Conservation (phyloP, 2,888 invertebrate genomes). For the Steinernema scapterisci region DNA sequence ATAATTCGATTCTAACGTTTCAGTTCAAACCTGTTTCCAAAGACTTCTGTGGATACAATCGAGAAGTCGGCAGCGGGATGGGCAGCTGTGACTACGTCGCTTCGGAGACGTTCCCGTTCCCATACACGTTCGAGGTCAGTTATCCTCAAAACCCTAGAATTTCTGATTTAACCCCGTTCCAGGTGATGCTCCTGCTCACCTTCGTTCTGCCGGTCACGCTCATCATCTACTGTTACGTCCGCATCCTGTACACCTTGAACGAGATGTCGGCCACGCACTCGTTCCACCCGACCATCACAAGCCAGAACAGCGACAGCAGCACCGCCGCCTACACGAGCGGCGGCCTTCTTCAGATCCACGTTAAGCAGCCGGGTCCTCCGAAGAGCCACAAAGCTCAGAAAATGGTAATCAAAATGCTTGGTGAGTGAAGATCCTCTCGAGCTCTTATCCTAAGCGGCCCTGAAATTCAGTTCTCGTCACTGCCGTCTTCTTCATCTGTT, state of each 20-base stretch:
- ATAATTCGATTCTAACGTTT: background rate
- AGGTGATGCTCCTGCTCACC: conserved; percentile 61
- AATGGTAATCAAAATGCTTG: conserved; percentile 66
- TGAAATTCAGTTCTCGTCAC: conserved; percentile 58
- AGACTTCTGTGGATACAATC: conserved; percentile 63
- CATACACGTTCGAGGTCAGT: conserved; percentile 47
- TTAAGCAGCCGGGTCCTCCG: conserved; percentile 37
- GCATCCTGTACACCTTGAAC: conserved; percentile 52
- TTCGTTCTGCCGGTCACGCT: conserved; percentile 62
- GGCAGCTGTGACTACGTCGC: conserved; percentile 61
- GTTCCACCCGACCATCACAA: conserved; percentile 37
- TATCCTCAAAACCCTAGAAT: background rate
- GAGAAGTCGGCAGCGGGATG: conserved; percentile 44
- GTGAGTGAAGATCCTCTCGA: conserved; percentile 36
- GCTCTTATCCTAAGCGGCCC: background rate
- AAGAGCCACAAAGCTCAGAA: conserved; percentile 64
- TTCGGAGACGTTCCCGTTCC: conserved; percentile 36
- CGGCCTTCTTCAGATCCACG: conserved; percentile 27
- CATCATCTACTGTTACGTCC: conserved; percentile 62
- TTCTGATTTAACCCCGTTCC: background rate
- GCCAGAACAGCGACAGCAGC: conserved; percentile 44
- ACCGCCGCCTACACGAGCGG: conserved; percentile 25
- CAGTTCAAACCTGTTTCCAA: conserved; percentile 60
- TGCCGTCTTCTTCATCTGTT: conserved; percentile 64
- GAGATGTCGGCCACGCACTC: conserved; percentile 35